phyloP scores from a whole-genome alignment of 2,888 invertebrate species.

The Drosophila vallismaia region DNA sequence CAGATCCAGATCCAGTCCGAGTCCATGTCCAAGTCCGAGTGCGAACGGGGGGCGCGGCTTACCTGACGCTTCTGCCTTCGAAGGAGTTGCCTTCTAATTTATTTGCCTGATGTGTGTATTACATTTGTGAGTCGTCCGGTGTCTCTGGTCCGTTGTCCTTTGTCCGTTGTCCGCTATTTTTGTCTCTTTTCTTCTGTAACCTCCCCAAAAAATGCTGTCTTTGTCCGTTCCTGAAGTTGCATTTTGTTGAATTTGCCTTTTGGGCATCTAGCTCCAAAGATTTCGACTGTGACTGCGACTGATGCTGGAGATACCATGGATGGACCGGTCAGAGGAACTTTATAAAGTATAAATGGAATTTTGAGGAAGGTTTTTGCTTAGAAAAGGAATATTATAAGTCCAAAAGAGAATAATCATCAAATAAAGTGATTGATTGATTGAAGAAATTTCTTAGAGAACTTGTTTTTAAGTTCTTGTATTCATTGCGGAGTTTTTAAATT shows the following conservation, averaged over 20 bases:
- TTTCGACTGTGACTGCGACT: conserved; percentile 24
- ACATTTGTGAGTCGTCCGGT: conserved; percentile 54
- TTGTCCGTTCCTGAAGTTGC: conserved; percentile 38
- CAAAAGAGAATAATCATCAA: no score
- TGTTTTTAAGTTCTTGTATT: no score
- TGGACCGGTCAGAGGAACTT: neutral
- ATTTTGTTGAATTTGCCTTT: conserved; percentile 66
- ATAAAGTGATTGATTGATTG: no score
- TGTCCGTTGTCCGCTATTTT: conserved; percentile 2
- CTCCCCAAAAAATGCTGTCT: conserved; percentile 2
- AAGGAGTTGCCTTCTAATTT: conserved; percentile 81
- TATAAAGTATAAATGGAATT: no score
- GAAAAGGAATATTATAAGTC: no score
- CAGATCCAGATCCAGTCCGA: no score
- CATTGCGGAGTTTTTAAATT: no score
- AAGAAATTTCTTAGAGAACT: no score
- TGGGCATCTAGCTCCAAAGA: conserved; percentile 43
- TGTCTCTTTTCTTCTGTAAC: neutral
- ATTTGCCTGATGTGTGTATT: conserved; percentile 80
- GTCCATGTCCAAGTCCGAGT: conserved; percentile 8
- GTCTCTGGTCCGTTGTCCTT: neutral
- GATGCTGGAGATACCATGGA: conserved; percentile 25
- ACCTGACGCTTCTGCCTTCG: conserved; percentile 63
- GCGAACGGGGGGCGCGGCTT: conserved; percentile 53
- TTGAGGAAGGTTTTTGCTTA: no score